Evolutionary conservation across 2,797 vertebrate species (phyloP), one percentile per base, ranked within the genome.

Genomic region (Pyrocephalus nanus): DNA sequence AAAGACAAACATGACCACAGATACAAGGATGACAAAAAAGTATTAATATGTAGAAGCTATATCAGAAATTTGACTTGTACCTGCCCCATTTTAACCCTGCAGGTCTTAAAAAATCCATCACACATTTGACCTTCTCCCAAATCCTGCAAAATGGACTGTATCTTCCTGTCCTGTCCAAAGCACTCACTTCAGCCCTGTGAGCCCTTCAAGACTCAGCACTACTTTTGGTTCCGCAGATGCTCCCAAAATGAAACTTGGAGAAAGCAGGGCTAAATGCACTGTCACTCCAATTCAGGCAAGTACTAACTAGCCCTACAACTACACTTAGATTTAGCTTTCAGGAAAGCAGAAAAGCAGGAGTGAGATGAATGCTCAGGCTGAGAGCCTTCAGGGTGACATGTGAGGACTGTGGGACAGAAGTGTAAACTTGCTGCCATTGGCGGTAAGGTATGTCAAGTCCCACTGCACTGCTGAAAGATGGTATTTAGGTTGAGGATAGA

Each of bases 401-500:
- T 15, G 43, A 76, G 32, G 19, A 73, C 58, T 8, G 8, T 1
- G 55, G 55, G 43, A 40, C 75, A 86, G 77, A 80, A 47, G 60
- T 50, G 43, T 16, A 57, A 79, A 62, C 32, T 12, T 16, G 15
- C 40, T 76, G 69, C 67, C 54, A 10, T 60, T 45, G 81, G 74
- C n/a, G 47, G 60, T 16, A 38, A 64, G 65, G 48, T 23, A 45
- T 2, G 1, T 47, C 40, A 54, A 64, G 38, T 73, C 58, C 57
- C 62, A 45, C 26, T 26, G 53, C 38, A 13, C 34, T 90, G 77
- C 58, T 82, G 85, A 25, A 58, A 81, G 64, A 53, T 17, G n/a
- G 50, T 48, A 89, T 72, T 89, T 66, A 62, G 64, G 71, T 58
- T 91, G 73, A 81, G 71, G 62, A 14, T 2, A 34, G 66, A 93